Base-by-base conservation (phyloP, 2,113 vertebrate species). In the Pyrgilauda ruficollis region DNA sequence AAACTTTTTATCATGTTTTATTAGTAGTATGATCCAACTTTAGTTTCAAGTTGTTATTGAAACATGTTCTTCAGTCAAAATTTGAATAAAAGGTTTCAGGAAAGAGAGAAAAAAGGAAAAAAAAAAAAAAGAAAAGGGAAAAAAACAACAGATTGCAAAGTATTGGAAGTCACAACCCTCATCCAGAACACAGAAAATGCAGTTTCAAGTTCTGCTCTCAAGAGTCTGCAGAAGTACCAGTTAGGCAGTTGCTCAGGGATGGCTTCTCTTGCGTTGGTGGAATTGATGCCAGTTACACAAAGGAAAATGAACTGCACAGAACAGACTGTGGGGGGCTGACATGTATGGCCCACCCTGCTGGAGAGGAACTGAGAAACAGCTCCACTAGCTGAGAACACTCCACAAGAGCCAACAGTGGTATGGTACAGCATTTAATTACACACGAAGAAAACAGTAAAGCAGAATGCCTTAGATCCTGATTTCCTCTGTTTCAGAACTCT, bases 361-460 rank as follows among this genome's bases (percentile, higher is more conserved):
- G n/a, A 70, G 67, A 76, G 31, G 13, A 67, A 56, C 20, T 24
- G 20, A 63, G 27, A 30, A 80, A 41, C 8, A 78, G 39, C 15
- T 83, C 47, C 47, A 19, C 62, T 70, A 79, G 7, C 19, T 11
- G 12, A 83, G n/a, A 75, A n/a, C 5, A 18, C 31, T 35, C 49
- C 39, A 72, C n/a, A 86, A 64, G 16, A 94, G 49, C 49, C 72
- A 87, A 11, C 27, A 63, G 52, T 3, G 5, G 2, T 1, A 17
- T 0, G 20, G 46, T 0, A 41, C 9, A 21, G 49, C 18, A 52
- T 52, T 74, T 41, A 19, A 49, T 73, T 13, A 44, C 39, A 76
- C 1, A 0, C 0, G 0, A 81, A 33, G 16, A 56, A 73, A 86
- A 73, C 0, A 2, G 55, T 18, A 61, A 52, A 87, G 68, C 44